phyloP scores from a whole-genome alignment of 2,113 vertebrate species.

The Ictidomys tridecemlineatus region DNA sequence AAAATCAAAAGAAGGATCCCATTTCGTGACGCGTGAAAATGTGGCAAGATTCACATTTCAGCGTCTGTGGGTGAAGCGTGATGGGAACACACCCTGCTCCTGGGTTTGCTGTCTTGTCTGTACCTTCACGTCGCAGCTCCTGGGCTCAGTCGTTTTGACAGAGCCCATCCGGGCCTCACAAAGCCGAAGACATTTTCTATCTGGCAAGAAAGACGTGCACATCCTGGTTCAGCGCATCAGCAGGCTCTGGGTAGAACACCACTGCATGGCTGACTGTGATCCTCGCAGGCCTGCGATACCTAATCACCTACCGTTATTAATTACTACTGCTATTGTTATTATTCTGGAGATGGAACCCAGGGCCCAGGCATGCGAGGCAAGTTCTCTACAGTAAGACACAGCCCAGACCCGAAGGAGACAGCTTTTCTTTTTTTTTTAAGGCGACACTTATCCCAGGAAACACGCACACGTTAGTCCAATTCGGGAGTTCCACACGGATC shows the following conservation, averaged over 20 bases:
- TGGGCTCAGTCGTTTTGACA: not conserved
- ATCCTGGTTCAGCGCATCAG: not conserved
- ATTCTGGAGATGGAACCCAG: no score
- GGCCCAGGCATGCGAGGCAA: no score
- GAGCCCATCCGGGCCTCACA: not conserved
- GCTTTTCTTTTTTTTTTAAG: not conserved
- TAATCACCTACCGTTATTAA: no score
- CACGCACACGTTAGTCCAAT: not conserved
- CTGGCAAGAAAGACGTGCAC: not conserved
- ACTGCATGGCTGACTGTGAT: not conserved
- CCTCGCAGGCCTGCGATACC: not conserved
- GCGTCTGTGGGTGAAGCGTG: not conserved
- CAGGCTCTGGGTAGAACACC: no score
- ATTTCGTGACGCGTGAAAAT: not conserved
- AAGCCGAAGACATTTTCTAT: not conserved
- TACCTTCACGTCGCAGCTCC: rapidly evolving
- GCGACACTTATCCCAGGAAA: not conserved
- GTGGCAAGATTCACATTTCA: not conserved
- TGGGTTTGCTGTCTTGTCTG: not conserved
- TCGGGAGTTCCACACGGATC: not conserved
- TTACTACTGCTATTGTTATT: no score
- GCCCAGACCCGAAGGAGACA: no score
- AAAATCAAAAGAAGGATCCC: not conserved
- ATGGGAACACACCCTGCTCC: not conserved
- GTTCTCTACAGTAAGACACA: no score